Evolutionary conservation across 1,140 invertebrate genomes (phyloP).

Genomic region (Ips typographus): DNA sequence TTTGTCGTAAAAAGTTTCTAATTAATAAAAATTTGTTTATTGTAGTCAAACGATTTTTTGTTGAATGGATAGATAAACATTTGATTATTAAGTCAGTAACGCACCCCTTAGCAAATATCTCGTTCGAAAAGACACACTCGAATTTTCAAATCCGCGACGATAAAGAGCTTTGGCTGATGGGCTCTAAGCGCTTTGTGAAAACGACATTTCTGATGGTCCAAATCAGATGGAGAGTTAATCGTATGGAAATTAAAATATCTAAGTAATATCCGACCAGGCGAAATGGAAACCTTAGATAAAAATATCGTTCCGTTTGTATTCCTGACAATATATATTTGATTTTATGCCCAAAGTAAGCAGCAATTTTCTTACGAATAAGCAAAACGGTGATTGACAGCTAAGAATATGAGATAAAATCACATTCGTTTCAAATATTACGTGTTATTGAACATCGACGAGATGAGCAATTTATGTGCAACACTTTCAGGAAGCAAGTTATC

Average conservation of each 20-base stretch:
- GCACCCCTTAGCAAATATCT: constrained; percentile 15
- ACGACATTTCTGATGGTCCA: constrained; percentile 33
- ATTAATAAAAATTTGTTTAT: too few relatives aligned
- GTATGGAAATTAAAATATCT: constrained; percentile 45
- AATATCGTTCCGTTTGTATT: constrained; percentile 42
- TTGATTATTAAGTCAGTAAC: not conserved
- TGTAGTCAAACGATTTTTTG: not conserved
- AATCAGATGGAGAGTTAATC: constrained; percentile 44
- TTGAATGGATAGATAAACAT: not conserved
- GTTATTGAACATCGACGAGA: not conserved
- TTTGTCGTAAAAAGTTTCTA: too few relatives aligned
- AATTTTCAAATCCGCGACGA: constrained; percentile 33
- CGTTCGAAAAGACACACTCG: constrained; percentile 30
- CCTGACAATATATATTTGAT: constrained; percentile 27
- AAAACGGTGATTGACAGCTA: constrained; percentile 32
- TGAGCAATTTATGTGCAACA: too few relatives aligned
- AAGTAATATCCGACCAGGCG: constrained; percentile 43
- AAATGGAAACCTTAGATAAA: constrained; percentile 44
- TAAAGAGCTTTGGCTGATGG: constrained; percentile 33
- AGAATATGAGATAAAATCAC: constrained; percentile 22
- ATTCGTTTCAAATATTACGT: constrained; percentile 25
- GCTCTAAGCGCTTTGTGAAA: constrained; percentile 26
- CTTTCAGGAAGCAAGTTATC: too few relatives aligned
- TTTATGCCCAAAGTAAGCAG: constrained; percentile 28
- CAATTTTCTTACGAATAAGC: constrained; percentile 40